These are phyloP conservation scores for Clavelina lepadiformis DNA, from an alignment of 23 tunicate genomes.

Conservation along the genomic window DNA sequence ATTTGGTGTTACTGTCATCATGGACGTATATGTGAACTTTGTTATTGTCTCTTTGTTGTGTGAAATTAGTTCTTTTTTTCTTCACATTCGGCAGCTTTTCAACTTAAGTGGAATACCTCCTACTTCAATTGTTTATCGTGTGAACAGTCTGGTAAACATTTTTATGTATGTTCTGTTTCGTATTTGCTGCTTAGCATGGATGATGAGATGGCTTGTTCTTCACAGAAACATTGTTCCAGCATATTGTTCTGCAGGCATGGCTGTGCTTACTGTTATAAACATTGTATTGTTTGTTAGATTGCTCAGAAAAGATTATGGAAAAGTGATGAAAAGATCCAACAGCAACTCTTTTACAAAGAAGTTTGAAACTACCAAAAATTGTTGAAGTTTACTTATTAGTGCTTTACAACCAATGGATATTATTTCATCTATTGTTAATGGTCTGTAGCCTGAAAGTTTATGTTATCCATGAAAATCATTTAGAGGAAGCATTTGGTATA, in stretches of 20 bases:
- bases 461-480: too few relatives aligned
- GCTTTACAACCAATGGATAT: too few relatives aligned
- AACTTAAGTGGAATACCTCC: not conserved
- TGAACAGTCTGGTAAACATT: not conserved
- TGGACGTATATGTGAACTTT: slow-evolving; percentile 6
- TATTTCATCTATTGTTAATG: too few relatives aligned
- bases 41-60: slow-evolving; percentile 4
- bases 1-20: not conserved
- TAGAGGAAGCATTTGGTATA: too few relatives aligned
- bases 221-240: slow-evolving; percentile 21
- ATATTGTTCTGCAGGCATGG: slow-evolving; percentile 61
- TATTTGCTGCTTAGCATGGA: slow-evolving; percentile 8
- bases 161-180: slow-evolving; percentile 1
- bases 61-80: slow-evolving; percentile 11
- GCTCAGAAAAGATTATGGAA: slow-evolving; percentile 51
- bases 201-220: slow-evolving; percentile 41
- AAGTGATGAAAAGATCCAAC: too few relatives aligned
- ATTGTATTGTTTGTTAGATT: slow-evolving; percentile 56
- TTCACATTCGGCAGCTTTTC: slow-evolving; percentile 1
- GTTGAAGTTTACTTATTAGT: too few relatives aligned
- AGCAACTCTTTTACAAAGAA: too few relatives aligned
- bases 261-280: slow-evolving; percentile 58
- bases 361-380: too few relatives aligned
- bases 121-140: not conserved
- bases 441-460: too few relatives aligned